A percentile compares a stretch with the other conserved stretches of the same genome.
These are phyloP conservation scores for Papilio aristodemus DNA, from an alignment of 1,140 invertebrate genomes.

Conservation along the genomic window DNA sequence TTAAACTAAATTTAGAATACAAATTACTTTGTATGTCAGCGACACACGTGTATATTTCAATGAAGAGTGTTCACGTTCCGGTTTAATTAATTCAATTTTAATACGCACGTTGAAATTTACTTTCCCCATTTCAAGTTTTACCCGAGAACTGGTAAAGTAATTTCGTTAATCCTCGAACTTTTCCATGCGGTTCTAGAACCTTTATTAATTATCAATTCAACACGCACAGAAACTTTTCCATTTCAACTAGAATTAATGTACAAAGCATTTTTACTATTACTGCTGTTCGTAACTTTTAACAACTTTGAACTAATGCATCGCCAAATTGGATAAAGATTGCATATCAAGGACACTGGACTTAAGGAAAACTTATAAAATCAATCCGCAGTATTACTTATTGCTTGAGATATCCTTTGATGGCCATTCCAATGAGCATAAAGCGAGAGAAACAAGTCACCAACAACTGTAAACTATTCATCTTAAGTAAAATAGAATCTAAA, in stretches of 20 bases:
- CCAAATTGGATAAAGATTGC: too few relatives aligned
- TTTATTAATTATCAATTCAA: constrained; percentile 14
- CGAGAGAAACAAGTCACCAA: too few relatives aligned
- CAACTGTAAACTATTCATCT: too few relatives aligned
- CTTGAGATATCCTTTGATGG: too few relatives aligned
- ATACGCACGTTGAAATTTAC: background rate
- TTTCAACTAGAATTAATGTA: background rate
- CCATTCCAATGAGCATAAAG: too few relatives aligned
- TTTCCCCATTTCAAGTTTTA: constrained; percentile 22
- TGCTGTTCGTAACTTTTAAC: background rate
- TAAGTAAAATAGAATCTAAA: background rate
- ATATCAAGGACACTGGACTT: too few relatives aligned
- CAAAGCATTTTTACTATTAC: background rate
- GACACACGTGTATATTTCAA: constrained; percentile 7
- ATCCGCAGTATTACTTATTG: too few relatives aligned
- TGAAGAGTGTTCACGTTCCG: background rate
- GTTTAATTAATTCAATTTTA: constrained; percentile 16
- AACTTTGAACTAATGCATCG: too few relatives aligned
- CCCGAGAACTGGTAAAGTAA: constrained; percentile 9
- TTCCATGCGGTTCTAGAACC: background rate
- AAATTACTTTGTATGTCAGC: background rate
- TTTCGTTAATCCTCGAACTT: constrained; percentile 15
- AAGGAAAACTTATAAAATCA: too few relatives aligned
- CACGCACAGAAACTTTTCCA: background rate
- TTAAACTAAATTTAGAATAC: background rate